phyloP scores from a whole-genome alignment of 2,113 vertebrate genomes.

The Cettia cetti region DNA sequence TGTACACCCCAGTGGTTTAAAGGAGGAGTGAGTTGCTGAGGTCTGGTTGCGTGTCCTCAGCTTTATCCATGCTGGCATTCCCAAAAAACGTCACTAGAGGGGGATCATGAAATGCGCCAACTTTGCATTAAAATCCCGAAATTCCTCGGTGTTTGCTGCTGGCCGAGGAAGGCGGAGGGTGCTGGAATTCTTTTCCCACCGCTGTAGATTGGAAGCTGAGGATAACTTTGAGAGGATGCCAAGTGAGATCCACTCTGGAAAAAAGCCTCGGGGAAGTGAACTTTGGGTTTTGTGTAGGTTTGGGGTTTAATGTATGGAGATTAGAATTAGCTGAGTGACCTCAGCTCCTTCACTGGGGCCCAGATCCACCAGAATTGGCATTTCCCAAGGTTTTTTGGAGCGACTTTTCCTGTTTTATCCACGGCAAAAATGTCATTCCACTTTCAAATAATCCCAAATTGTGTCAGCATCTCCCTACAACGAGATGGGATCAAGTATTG shows the following conservation, averaged over 20 bases:
- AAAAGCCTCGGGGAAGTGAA: not conserved
- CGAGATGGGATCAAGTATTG: not conserved
- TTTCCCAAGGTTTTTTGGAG: not conserved
- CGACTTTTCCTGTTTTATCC: not conserved
- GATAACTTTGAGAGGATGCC: not conserved
- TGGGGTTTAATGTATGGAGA: not conserved
- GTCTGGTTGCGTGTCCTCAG: fast-evolving
- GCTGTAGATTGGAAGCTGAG: not conserved
- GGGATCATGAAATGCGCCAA: not conserved
- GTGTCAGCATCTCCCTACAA: not conserved
- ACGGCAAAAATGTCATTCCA: not conserved
- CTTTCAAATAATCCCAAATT: not conserved
- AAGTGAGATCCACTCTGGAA: not conserved
- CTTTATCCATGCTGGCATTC: not conserved
- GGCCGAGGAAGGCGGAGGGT: not conserved
- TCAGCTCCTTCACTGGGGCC: not conserved
- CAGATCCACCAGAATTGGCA: not conserved
- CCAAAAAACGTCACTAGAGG: conserved; percentile 20
- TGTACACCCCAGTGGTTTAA: not conserved
- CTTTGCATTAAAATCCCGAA: not conserved
- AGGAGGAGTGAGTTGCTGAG: not conserved
- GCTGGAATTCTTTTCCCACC: not conserved
- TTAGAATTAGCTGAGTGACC: not conserved
- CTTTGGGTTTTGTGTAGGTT: not conserved
- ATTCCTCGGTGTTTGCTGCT: not conserved